Evolutionary conservation across 53 echinoderm and acorn worm genomes (phyloP), one percentile per base, ranked within the genome.

Genomic region (Holothuria leucospilota): DNA sequence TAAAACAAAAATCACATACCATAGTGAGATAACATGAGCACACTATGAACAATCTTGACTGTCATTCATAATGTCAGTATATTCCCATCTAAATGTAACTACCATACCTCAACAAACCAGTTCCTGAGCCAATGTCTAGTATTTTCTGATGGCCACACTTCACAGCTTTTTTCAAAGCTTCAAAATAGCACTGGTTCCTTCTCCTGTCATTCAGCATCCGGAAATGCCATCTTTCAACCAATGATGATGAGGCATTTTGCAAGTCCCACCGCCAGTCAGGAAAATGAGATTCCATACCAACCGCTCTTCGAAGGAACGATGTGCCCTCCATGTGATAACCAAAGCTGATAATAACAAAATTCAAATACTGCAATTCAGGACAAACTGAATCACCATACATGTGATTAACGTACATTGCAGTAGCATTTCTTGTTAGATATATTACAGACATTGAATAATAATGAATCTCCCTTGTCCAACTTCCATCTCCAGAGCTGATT

Each of bases 221-320:
- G 58, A 94, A 94, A 83, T 94, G 95, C 95, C 95, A 94, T 62
- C 95, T 85, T 67, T 90, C 85, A 20, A 94, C 90, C 23, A 92
- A 73, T 8, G 90, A 84, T 18, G 84, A 69, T 29, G 90, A 87
- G 14, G 90, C 85, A 63, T 92, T 92, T 67, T 88, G 42, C 75
- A 94, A 71, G 84, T 86, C 84, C 84, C 84, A 83, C 23, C 15
- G 39, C 67, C 84, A 65, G 28, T 83, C 84, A 26, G 84, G 84
- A 8, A 27, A 3, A 15, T 67, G 84, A 11, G 84, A 86, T 39
- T 85, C 67, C 49, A 92, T 63, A 21, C 71, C 62, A 29, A 94
- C 84, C 8, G 94, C 94, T 30, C 80, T 78, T n/a, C 56, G 71
- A 51, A 94, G 84, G 25, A 86, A 90, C 3, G 77, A 63, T 42